Evolutionary conservation across 1,140 invertebrate species (phyloP).

Genomic region (Ostrea edulis): DNA sequence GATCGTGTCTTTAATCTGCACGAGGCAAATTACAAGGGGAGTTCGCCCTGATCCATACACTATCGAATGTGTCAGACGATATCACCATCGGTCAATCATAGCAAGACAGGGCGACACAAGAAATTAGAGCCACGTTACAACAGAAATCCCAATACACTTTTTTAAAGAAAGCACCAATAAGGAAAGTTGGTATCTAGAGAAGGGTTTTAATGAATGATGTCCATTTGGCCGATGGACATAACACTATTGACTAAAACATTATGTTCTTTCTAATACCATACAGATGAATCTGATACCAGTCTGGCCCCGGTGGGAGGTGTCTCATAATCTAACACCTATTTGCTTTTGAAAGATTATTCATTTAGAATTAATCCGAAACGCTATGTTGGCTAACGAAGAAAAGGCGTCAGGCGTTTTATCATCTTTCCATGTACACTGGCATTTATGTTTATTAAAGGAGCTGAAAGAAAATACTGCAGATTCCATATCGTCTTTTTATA

Average conservation of each 20-base stretch:
- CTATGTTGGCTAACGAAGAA: neutral
- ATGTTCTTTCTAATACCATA: neutral
- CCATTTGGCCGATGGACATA: neutral
- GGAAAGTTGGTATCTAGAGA: neutral
- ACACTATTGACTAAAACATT: neutral
- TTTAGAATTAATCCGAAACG: conserved; percentile 5
- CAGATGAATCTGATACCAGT: neutral
- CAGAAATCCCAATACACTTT: neutral
- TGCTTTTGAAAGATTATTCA: conserved; percentile 29
- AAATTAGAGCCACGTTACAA: neutral
- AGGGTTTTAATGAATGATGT: neutral
- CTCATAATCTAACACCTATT: conserved; percentile 31
- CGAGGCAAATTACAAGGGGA: conserved; percentile 24
- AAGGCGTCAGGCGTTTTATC: conserved; percentile 1
- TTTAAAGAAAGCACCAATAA: neutral
- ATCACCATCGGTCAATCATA: conserved; percentile 28
- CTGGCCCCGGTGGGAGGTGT: neutral
- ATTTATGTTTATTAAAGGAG: neutral
- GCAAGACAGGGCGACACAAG: neutral
- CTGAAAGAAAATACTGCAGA: neutral
- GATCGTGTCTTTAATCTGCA: conserved; percentile 32
- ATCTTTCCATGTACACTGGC: neutral
- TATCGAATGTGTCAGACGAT: conserved; percentile 5
- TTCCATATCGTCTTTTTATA: neutral
- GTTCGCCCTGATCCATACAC: conserved; percentile 9